A percentile compares a stretch with the other conserved stretches of the same genome.
These are phyloP conservation scores for Cheilosia vernalis DNA, from an alignment of 2,888 invertebrate genomes.

Conservation along the genomic window DNA sequence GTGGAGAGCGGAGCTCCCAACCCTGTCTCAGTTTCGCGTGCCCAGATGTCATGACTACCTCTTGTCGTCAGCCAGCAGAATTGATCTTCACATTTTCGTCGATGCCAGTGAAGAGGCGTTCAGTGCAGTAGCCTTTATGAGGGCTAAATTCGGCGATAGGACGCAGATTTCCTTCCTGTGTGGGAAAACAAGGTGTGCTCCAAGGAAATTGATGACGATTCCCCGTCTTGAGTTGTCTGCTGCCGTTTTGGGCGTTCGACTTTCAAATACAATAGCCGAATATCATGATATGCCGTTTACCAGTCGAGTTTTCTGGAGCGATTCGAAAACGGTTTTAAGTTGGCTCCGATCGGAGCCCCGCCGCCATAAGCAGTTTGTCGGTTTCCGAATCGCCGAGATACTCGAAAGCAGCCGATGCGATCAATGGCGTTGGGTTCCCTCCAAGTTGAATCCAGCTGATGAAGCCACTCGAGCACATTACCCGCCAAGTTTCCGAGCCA, in stretches of 20 bases:
- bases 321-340: too few relatives aligned
- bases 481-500: neutral
- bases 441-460: neutral
- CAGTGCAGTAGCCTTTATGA: neutral
- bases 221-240: too few relatives aligned
- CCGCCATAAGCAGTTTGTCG: too few relatives aligned
- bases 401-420: neutral
- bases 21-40: too few relatives aligned
- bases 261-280: too few relatives aligned
- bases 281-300: too few relatives aligned
- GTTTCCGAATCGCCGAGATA: neutral
- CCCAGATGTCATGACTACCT: neutral
- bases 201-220: neutral
- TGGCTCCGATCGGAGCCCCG: too few relatives aligned
- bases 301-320: too few relatives aligned
- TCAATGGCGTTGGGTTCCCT: neutral
- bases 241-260: too few relatives aligned
- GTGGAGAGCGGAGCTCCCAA: too few relatives aligned
- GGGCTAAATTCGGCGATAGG: neutral
- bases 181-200: neutral
- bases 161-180: neutral
- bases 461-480: neutral
- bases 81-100: neutral
- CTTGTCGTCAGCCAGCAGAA: neutral
- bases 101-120: conserved; percentile 5